These are phyloP conservation scores for Cyprinus carpio DNA, from an alignment of 2,113 vertebrate genomes.

Conservation along the genomic window DNA sequence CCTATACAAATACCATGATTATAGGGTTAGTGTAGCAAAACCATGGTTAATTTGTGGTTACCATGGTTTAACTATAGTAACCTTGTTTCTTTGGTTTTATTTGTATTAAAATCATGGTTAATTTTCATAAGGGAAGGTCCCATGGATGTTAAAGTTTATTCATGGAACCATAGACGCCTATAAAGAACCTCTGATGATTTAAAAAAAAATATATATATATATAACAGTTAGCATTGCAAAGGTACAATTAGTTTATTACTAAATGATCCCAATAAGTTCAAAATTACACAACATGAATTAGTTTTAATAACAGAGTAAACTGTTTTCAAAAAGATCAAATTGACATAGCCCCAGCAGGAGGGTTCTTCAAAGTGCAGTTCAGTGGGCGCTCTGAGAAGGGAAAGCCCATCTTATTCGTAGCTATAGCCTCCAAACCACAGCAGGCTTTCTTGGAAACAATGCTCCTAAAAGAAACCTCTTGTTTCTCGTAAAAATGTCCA, in stretches of 20 bases:
- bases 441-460: conserved; percentile 43
- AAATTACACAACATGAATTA: not conserved
- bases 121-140: no score
- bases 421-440: conserved; percentile 46
- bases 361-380: conserved; percentile 26
- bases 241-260: not conserved
- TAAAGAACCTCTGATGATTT: not conserved
- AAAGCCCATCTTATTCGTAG: conserved; percentile 48
- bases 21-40: no score
- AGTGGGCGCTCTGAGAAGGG: conserved; percentile 33
- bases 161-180: not conserved
- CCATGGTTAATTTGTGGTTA: no score
- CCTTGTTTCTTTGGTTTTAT: no score
- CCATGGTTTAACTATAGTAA: no score
- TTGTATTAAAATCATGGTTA: no score
- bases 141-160: not conserved
- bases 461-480: conserved; percentile 44
- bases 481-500: conserved; percentile 51
- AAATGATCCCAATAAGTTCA: not conserved
- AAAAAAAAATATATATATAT: no score
- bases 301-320: not conserved
- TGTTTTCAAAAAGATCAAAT: not conserved
- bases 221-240: not conserved
- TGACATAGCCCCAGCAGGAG: conserved; percentile 11
- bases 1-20: no score